Base-by-base conservation (phyloP, 1,140 invertebrate genomes). In the Bombus sylvicola region DNA sequence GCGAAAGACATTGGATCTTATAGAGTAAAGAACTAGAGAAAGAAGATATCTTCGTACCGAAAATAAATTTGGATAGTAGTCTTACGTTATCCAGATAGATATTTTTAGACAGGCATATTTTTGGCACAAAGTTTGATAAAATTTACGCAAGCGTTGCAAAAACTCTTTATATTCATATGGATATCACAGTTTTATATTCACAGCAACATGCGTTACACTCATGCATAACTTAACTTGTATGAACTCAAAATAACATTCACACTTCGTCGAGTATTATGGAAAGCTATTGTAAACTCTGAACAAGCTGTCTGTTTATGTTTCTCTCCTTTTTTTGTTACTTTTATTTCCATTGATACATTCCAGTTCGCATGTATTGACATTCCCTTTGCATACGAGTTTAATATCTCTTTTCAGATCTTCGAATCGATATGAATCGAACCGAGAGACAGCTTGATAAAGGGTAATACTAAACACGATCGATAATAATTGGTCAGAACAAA, bases 231-330 rank as follows among this genome's bases (percentile, higher is more conserved):
- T 74, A 34, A 10, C 83, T 73, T 79, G 69, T 87, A 75, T 15
- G n/a, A 53, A 68, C 9, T 66, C n/a, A 74, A 34, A 53, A 22
- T 62, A 64, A 71, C 68, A 34, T 37, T 59, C 37, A 79, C 73
- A 75, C 22, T 66, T 87, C 12, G 37, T 79, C 79, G 43, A 87
- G 62, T 85, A 89, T 72, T 85, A 89, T 68, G 72, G 34, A 85
- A 72, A 85, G 76, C 78, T 77, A 91, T 93, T 94, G 93, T 93
- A 92, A 94, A 93, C 91, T 92, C 91, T 92, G 85, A 90, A 82
- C 90, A 92, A 93, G 89, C 87, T 94, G 91, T 94, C 92, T 78
- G 71, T 66, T 57, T 8, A 18, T 68, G 18, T 25, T 81, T 69
- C 3, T 69, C n/a, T 64, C 13, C 5, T 31, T 64, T 31, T 64